Conservation (phyloP, 2,888 invertebrate genomes). For the Margaritifera margaritifera region DNA sequence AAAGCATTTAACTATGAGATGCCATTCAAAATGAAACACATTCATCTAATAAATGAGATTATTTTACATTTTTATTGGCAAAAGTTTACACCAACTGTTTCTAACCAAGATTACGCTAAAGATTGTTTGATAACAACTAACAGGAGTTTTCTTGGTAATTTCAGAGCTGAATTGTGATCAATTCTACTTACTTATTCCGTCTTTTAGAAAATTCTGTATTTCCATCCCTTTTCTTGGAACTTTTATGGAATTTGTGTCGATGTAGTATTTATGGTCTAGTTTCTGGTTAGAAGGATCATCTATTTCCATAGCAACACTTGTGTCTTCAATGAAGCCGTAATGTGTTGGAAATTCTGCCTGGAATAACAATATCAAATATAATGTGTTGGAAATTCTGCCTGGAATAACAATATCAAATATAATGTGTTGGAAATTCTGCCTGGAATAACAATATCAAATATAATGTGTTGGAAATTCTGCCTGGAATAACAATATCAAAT, state of each 20-base stretch:
- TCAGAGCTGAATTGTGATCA: neutral
- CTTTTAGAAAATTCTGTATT: slow-evolving; percentile 93
- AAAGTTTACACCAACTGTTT: neutral
- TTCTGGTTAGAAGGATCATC: slow-evolving; percentile 59
- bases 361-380: slow-evolving; percentile 73
- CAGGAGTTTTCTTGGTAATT: too few relatives aligned
- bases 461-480: slow-evolving; percentile 96
- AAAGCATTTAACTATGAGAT: too few relatives aligned
- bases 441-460: slow-evolving; percentile 30
- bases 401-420: slow-evolving; percentile 70
- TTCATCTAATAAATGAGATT: too few relatives aligned
- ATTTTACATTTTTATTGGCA: neutral
- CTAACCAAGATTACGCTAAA: too few relatives aligned
- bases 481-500: slow-evolving; percentile 38
- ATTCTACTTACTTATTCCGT: slow-evolving; percentile 84
- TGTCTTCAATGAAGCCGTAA: slow-evolving; percentile 82
- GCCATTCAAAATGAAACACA: too few relatives aligned
- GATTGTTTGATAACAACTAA: too few relatives aligned
- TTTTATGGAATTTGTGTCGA: slow-evolving; percentile 94
- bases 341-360: slow-evolving; percentile 93
- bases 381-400: slow-evolving; percentile 93
- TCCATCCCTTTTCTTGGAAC: slow-evolving; percentile 92
- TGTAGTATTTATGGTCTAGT: slow-evolving; percentile 78
- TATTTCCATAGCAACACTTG: slow-evolving; percentile 76
- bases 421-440: slow-evolving; percentile 94